phyloP scores from a whole-genome alignment of 2,113 vertebrate genomes.

The Petrocephalus zakoni region DNA sequence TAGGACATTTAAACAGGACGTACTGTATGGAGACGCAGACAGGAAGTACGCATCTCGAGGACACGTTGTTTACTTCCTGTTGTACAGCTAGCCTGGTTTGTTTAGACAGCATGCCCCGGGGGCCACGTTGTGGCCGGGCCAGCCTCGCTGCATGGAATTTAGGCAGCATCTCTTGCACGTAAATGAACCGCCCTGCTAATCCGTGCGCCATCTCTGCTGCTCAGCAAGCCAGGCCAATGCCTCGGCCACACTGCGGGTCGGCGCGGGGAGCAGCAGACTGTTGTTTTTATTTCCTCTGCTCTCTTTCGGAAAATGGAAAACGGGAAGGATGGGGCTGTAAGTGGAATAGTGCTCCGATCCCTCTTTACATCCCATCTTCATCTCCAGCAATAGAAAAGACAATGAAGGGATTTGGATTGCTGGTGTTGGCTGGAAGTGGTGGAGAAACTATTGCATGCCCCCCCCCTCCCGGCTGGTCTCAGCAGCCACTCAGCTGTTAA shows the following conservation, averaged over 20 bases:
- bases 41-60: background rate
- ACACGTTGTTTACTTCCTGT: background rate
- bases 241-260: background rate
- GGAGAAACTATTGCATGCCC: background rate
- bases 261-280: background rate
- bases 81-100: background rate
- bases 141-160: background rate
- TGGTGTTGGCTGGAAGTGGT: background rate
- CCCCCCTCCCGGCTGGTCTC: background rate
- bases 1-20: background rate
- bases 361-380: background rate
- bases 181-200: constrained; percentile 18
- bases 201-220: background rate
- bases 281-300: background rate
- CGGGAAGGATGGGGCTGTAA: background rate
- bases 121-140: background rate
- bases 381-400: background rate
- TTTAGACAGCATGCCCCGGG: background rate
- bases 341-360: background rate
- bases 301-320: background rate
- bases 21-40: background rate
- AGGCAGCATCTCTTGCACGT: background rate
- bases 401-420: background rate
- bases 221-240: background rate
- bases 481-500: background rate